Evolutionary conservation across 2,888 invertebrate genomes (phyloP), one percentile per base, ranked within the genome.

Genomic region (Ennomos quercinarius): DNA sequence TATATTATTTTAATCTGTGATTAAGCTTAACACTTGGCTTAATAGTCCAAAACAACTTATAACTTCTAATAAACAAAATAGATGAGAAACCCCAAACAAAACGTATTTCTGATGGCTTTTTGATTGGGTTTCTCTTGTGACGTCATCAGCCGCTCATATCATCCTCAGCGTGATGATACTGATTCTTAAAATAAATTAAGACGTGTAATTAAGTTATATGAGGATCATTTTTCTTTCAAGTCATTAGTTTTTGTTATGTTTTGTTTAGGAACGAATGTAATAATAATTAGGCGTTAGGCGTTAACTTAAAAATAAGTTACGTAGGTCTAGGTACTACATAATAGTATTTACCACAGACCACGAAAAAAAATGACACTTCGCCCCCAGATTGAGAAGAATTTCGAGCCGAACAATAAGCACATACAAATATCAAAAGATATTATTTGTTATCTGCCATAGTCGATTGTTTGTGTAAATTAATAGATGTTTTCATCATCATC

Each of bases 61-160:
- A 2, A 17, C 36, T 53, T 35, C 8, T 38, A 37, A 36, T 27
- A 37, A 50, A 59, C 10, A 43, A 53, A 54, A 56, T 52, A 58
- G 70, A 71, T 64, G 65, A 66, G 64, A 57, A 64, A 55, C 70
- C 70, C 78, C 75, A 72, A 70, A 74, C 70, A 68, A 72, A 78
- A 76, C 78, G 76, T 74, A 60, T 53, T 51, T 62, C 56, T 80
- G 80, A 84, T 82, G 75, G 58, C 66, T 75, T 76, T 80, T 76
- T 79, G 83, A 84, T 83, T 80, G 77, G 76, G 66, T 73, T 59
- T 61, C 41, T 54, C 37, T 39, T 52, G 38, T 59, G 44, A 59
- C 62, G 53, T 52, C 70, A 66, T 68, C 69, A 64, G 46, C 27
- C 37, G 11, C 55, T 48, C 57, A 27, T 17, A n/a, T n/a, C 45